Percentiles rank a stretch among this genome's conserved stretches.
Conservation (phyloP, 2,797 vertebrate genomes). For the Todus mexicanus region DNA sequence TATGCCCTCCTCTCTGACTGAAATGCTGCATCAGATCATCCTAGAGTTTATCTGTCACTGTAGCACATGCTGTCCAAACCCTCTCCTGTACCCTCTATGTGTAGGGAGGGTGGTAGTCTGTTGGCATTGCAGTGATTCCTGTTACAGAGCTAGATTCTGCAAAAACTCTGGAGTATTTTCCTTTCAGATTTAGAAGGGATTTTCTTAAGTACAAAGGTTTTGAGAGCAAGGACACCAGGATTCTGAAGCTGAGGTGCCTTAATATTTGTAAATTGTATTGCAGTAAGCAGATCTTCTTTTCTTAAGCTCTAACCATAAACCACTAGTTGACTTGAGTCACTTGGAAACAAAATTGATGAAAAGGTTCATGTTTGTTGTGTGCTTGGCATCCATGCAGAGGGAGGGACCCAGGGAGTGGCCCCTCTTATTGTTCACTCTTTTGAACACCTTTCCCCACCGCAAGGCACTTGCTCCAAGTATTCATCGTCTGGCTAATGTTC, state of each 20-base stretch:
- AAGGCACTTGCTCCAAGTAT: not conserved
- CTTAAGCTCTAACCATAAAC: constrained; percentile 53
- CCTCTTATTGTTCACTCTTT: not conserved
- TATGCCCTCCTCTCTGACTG: not conserved
- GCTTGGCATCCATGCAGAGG: constrained; percentile 4
- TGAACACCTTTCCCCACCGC: not conserved
- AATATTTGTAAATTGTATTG: constrained; percentile 41
- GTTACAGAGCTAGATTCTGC: not conserved
- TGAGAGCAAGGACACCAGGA: constrained; percentile 41
- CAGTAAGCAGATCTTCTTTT: constrained; percentile 11
- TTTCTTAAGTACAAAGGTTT: constrained; percentile 40
- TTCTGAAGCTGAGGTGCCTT: constrained; percentile 27
- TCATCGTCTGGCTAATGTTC: constrained; percentile 26
- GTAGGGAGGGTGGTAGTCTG: not conserved
- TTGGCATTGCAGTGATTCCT: not conserved
- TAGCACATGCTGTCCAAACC: not conserved
- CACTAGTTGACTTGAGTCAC: constrained; percentile 20
- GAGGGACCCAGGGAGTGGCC: accelerated
- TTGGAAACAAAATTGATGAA: constrained; percentile 26
- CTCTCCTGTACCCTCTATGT: not conserved
- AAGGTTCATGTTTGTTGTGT: not conserved
- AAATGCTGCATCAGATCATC: not conserved
- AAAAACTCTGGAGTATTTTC: constrained; percentile 5
- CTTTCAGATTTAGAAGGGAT: constrained; percentile 33
- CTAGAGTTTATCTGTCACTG: not conserved